phyloP scores from a whole-genome alignment of 2,113 vertebrate genomes.

The pig (Sus scrofa) region DNA sequence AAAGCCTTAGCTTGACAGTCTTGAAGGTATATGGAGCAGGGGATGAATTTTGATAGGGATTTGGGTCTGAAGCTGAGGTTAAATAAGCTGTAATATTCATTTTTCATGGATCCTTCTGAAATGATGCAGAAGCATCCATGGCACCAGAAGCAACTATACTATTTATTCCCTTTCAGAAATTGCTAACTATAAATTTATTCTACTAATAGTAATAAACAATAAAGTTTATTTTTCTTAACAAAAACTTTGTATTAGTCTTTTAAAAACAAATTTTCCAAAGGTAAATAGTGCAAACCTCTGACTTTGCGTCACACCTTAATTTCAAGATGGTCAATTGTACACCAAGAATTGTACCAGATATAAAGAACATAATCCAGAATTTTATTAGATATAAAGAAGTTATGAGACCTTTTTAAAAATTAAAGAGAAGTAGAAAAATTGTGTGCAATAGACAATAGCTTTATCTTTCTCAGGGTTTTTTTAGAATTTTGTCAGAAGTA shows the following conservation, averaged over 20 bases:
- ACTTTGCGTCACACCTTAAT: background rate
- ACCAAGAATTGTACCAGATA: background rate
- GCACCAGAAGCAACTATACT: background rate
- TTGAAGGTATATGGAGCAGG: background rate
- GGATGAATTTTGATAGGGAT: background rate
- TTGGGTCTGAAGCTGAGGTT: background rate
- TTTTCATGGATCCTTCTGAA: background rate
- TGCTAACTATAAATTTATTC: background rate
- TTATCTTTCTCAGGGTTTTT: background rate
- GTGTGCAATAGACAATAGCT: background rate
- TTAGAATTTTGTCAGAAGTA: background rate
- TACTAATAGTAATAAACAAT: background rate
- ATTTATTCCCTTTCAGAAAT: conserved; percentile 40
- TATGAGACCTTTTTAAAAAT: background rate
- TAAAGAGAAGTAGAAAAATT: background rate
- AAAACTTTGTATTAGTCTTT: background rate
- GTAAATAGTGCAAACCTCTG: background rate
- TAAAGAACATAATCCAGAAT: background rate
- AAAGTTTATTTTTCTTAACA: background rate
- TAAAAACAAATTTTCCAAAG: conserved; percentile 21
- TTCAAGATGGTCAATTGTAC: background rate
- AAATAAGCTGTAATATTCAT: background rate
- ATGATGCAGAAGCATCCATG: background rate
- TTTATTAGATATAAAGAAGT: background rate
- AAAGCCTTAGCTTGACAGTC: background rate